These are phyloP conservation scores for Heliopora coerulea DNA, from an alignment of 92 coral and sea anemone species.

Conservation along the genomic window DNA sequence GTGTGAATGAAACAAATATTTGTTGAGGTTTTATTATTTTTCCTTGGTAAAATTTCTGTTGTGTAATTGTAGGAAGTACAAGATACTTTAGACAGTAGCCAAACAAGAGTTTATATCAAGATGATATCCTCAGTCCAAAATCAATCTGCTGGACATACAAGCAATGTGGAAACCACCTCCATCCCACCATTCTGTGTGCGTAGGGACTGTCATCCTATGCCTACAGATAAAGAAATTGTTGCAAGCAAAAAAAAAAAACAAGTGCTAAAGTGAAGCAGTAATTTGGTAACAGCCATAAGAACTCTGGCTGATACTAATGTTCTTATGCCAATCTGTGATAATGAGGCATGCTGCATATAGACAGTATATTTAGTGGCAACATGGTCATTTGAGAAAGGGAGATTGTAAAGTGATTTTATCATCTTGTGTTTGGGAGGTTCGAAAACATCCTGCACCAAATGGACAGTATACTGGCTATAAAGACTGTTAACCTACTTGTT, in stretches of 20 bases:
- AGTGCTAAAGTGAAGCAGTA: slow-evolving; percentile 24
- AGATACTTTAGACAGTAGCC: not conserved
- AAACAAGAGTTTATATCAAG: slow-evolving; percentile 14
- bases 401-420: slow-evolving; percentile 44
- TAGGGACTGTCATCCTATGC: slow-evolving; percentile 12
- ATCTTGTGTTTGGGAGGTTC: slow-evolving; percentile 42
- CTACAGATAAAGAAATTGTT: slow-evolving; percentile 18
- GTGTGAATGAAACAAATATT: no score
- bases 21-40: no score
- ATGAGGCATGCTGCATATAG: slow-evolving; percentile 48
- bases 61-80: no score
- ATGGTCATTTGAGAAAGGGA: slow-evolving; percentile 45
- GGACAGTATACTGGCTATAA: slow-evolving; percentile 52
- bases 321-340: slow-evolving; percentile 43
- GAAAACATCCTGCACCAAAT: slow-evolving; percentile 47
- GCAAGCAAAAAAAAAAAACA: slow-evolving; percentile 32
- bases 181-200: slow-evolving; percentile 28
- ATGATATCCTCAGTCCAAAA: slow-evolving; percentile 9
- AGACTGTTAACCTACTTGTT: not conserved
- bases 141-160: slow-evolving; percentile 10
- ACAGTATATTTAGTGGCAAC: slow-evolving; percentile 50
- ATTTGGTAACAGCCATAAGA: slow-evolving; percentile 44
- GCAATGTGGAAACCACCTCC: not conserved
- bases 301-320: slow-evolving; percentile 52
- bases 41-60: no score